These are phyloP conservation scores for Chaitophorus viminalis DNA, from an alignment of 2,888 invertebrate species.

Conservation along the genomic window DNA sequence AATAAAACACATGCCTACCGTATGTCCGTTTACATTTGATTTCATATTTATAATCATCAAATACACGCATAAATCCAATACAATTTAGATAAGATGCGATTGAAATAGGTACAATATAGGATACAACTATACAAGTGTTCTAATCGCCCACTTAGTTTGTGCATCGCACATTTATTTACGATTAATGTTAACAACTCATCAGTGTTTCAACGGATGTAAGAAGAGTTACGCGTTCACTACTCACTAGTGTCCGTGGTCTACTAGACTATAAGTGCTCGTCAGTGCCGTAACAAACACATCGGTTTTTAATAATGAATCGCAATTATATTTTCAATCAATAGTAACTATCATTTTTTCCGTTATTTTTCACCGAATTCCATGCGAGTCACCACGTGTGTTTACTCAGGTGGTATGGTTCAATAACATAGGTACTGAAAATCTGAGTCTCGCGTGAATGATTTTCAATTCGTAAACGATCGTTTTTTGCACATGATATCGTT, in stretches of 20 bases:
- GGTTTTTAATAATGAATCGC: not conserved
- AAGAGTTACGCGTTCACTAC: not conserved
- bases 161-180: not conserved
- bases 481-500: not conserved
- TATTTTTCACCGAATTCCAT: not conserved
- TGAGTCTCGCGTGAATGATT: not conserved
- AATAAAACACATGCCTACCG: not conserved
- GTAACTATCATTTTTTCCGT: not conserved
- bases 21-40: no score
- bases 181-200: not conserved
- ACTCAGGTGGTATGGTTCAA: not conserved
- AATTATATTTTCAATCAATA: not conserved
- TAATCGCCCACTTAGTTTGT: slow-evolving; percentile 9
- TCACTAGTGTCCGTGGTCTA: not conserved
- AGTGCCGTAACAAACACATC: not conserved
- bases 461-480: not conserved
- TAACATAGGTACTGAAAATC: not conserved
- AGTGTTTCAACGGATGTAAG: not conserved
- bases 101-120: slow-evolving; percentile 3
- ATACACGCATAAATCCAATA: not conserved
- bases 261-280: not conserved
- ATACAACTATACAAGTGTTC: no score
- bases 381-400: not conserved
- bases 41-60: not conserved
- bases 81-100: slow-evolving; percentile 1